Percentiles rank a stretch among this genome's conserved stretches.
These are phyloP conservation scores for Temnothorax longispinosus DNA, from an alignment of 1,140 invertebrate genomes.

Conservation along the genomic window DNA sequence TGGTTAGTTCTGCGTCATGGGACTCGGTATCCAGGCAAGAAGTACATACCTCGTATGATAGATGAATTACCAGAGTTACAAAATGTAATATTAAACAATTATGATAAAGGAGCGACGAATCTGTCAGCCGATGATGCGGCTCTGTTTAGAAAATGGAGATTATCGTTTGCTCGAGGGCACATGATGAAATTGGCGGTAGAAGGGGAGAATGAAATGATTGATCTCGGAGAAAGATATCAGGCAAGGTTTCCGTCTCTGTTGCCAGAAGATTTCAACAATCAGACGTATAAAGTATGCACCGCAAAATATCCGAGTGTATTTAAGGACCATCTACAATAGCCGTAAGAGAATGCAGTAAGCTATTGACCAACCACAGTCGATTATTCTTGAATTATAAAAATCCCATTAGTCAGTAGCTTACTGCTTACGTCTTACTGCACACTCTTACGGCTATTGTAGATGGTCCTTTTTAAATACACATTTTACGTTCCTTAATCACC, in stretches of 20 bases:
- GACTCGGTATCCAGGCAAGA: slow-evolving; percentile 88
- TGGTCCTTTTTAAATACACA: neutral
- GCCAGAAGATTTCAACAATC: slow-evolving; percentile 86
- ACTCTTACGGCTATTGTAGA: no score
- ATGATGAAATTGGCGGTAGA: slow-evolving; percentile 87
- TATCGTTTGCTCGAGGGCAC: slow-evolving; percentile 80
- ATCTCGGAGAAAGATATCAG: slow-evolving; percentile 89
- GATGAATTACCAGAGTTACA: slow-evolving; percentile 84
- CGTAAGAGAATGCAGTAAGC: no score
- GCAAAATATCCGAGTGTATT: slow-evolving; percentile 6
- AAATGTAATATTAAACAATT: slow-evolving; percentile 85
- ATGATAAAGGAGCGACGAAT: slow-evolving; percentile 70
- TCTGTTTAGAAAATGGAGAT: slow-evolving; percentile 86
- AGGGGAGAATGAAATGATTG: slow-evolving; percentile 89
- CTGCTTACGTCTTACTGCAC: no score
- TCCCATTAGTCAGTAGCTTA: no score
- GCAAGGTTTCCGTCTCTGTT: slow-evolving; percentile 88
- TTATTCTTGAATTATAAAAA: no score
- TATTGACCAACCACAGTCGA: no score
- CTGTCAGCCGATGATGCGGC: slow-evolving; percentile 80
- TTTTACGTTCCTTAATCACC: slow-evolving; percentile 29
- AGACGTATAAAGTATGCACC: slow-evolving; percentile 86
- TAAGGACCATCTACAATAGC: no score
- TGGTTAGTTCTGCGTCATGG: slow-evolving; percentile 90
- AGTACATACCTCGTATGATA: slow-evolving; percentile 86